Conservation (phyloP, 2,888 invertebrate species). For the Lithophane ornitopus region DNA sequence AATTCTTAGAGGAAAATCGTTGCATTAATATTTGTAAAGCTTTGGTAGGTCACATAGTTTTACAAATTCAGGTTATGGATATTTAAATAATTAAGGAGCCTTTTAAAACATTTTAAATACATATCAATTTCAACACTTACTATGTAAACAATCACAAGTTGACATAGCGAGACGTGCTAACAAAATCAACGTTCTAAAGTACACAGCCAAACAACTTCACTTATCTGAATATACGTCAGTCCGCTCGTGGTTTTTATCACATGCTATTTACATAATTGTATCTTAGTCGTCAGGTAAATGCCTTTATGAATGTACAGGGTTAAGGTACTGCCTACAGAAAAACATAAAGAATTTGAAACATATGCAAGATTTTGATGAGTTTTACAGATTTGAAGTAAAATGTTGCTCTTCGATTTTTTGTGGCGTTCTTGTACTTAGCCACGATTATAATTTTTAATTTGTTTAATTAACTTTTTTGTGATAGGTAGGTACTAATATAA, state of each 20-base stretch:
- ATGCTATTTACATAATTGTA: slow-evolving; percentile 71
- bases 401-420: neutral
- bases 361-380: neutral
- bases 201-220: slow-evolving; percentile 65
- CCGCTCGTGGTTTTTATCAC: slow-evolving; percentile 73
- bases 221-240: slow-evolving; percentile 72
- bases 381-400: neutral
- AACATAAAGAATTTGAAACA: neutral
- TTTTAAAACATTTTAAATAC: slow-evolving; percentile 8
- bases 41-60: too few relatives aligned
- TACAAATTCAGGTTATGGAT: too few relatives aligned
- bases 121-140: slow-evolving; percentile 57
- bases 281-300: slow-evolving; percentile 40
- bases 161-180: slow-evolving; percentile 50
- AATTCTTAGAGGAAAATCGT: neutral
- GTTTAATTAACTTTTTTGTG: neutral
- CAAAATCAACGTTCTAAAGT: slow-evolving; percentile 65
- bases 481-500: neutral
- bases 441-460: neutral
- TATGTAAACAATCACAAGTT: slow-evolving; percentile 45
- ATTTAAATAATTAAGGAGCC: neutral
- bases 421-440: too few relatives aligned
- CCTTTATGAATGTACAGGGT: slow-evolving; percentile 40
- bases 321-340: slow-evolving; percentile 22
- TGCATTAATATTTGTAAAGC: too few relatives aligned